phyloP scores from a whole-genome alignment of 1,140 invertebrate species.

The Lucilia sericata region DNA sequence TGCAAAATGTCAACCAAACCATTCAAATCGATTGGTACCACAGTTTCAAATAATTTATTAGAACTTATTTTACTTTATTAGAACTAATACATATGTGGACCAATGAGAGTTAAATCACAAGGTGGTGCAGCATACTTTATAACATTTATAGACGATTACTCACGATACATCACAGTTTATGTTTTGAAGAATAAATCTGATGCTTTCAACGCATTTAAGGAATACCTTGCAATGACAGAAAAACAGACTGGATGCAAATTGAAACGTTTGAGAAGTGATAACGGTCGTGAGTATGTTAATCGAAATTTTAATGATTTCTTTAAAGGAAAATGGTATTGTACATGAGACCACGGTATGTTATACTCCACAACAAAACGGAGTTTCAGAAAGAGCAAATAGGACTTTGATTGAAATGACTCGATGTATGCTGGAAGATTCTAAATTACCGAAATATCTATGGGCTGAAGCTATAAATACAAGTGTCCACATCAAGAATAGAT shows the following conservation, averaged over 20 bases:
- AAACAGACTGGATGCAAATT: constrained; percentile 53
- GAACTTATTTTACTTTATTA: too few species aligned
- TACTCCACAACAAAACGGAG: constrained; percentile 67
- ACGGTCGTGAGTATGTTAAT: constrained; percentile 45
- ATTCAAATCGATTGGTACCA: not conserved
- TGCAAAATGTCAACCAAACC: not conserved
- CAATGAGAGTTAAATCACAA: not conserved
- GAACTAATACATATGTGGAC: not conserved
- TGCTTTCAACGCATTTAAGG: constrained; percentile 60
- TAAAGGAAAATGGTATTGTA: constrained; percentile 55
- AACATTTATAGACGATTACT: not conserved
- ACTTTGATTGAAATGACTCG: constrained; percentile 51
- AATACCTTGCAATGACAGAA: constrained; percentile 54
- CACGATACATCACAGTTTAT: constrained; percentile 49
- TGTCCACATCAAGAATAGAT: constrained; percentile 46
- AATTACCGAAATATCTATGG: constrained; percentile 67
- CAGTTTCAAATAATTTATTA: not conserved
- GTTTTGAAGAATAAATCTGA: constrained; percentile 66
- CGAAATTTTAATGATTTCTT: constrained; percentile 38
- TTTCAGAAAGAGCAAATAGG: constrained; percentile 56
- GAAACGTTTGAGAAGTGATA: constrained; percentile 45
- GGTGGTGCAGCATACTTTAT: not conserved
- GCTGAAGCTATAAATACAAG: constrained; percentile 68
- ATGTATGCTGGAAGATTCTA: constrained; percentile 55
- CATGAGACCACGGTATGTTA: constrained; percentile 65